phyloP scores from a whole-genome alignment of 2,888 invertebrate species.

The Zygogramma bicolorata region DNA sequence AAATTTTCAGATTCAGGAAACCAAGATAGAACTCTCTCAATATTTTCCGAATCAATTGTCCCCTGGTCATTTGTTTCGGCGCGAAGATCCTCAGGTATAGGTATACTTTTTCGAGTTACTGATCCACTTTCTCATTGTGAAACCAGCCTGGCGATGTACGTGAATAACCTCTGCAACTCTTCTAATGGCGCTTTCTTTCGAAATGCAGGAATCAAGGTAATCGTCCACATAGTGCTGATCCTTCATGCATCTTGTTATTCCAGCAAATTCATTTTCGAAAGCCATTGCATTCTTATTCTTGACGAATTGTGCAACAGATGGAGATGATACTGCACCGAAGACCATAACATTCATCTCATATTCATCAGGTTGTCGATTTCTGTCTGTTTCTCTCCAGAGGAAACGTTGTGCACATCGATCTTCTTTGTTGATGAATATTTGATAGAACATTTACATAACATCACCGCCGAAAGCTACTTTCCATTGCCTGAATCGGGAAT shows the following conservation, averaged over 20 bases:
- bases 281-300: conserved; percentile 11
- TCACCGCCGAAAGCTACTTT: conserved; percentile 1
- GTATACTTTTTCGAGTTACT: too few species aligned
- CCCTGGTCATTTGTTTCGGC: too few species aligned
- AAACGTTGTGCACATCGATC: background rate
- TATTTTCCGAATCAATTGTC: too few species aligned
- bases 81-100: too few species aligned
- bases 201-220: background rate
- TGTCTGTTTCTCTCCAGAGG: background rate
- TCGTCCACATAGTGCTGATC: conserved; percentile 1
- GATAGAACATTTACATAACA: background rate
- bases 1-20: too few species aligned
- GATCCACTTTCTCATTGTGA: too few species aligned
- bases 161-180: too few species aligned
- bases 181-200: background rate
- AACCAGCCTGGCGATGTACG: too few species aligned
- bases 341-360: conserved; percentile 14
- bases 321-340: conserved; percentile 12
- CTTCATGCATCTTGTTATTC: background rate
- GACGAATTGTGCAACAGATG: conserved; percentile 13
- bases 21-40: too few species aligned
- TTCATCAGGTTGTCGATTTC: background rate
- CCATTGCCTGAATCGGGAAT: conserved; percentile 14
- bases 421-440: background rate
- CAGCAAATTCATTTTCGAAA: background rate